Percentiles rank a stretch among this genome's conserved stretches.
Evolutionary conservation across 2,888 invertebrate genomes (phyloP).

Genomic region (Cerceris rybyensis): DNA sequence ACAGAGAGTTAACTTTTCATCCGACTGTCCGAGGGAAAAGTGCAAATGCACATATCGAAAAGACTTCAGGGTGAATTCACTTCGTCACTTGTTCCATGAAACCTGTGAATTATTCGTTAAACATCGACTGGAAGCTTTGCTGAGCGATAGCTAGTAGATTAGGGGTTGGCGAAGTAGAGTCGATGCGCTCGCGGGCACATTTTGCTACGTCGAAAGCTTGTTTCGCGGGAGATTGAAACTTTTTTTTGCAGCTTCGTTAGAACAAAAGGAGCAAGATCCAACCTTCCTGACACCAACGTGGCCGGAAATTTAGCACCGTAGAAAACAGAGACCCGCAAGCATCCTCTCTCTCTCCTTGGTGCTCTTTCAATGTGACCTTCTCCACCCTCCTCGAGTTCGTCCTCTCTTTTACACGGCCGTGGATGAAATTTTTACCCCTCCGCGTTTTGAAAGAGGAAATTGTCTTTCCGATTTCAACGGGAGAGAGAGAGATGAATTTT

Average conservation of each 20-base stretch:
- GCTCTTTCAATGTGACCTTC: slow-evolving; percentile 8
- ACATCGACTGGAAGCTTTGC: slow-evolving; percentile 4
- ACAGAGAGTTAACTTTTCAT: background rate
- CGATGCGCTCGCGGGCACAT: slow-evolving; percentile 29
- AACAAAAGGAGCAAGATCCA: slow-evolving; percentile 36
- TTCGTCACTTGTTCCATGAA: background rate
- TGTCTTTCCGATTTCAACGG: background rate
- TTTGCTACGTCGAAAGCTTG: slow-evolving; percentile 39
- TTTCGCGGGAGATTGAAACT: slow-evolving; percentile 57
- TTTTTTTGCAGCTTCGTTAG: slow-evolving; percentile 53
- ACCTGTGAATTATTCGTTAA: slow-evolving; percentile 45
- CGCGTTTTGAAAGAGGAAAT: background rate
- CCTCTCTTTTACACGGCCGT: background rate
- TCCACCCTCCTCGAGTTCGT: background rate
- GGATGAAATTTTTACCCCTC: background rate
- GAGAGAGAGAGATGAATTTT: no score
- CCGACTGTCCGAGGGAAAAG: slow-evolving; percentile 1
- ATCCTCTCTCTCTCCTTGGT: background rate
- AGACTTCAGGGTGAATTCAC: background rate
- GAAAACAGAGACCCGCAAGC: slow-evolving; percentile 31
- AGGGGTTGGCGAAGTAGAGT: slow-evolving; percentile 24
- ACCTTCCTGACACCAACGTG: slow-evolving; percentile 4
- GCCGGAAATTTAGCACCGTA: slow-evolving; percentile 42
- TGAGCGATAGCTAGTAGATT: slow-evolving; percentile 23
- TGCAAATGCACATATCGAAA: slow-evolving; percentile 3